These are phyloP conservation scores for Sogatella furcifera DNA, from an alignment of 1,140 invertebrate species.

Conservation along the genomic window DNA sequence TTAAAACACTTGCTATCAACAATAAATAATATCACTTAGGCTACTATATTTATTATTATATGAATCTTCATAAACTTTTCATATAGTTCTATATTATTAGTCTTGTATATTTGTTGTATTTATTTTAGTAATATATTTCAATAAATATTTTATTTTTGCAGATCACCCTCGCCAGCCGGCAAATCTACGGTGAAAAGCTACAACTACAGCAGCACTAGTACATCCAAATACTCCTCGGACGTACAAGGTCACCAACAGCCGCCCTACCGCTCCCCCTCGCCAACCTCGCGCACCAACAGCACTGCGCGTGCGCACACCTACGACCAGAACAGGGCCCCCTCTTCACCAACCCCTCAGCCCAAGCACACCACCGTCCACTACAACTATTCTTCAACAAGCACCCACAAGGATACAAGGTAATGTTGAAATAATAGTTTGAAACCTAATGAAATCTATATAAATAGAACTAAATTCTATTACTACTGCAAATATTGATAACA, in stretches of 20 bases:
- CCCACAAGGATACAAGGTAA: not conserved
- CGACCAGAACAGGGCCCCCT: not conserved
- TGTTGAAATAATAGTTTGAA: too few species aligned
- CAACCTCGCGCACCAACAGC: not conserved
- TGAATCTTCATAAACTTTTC: too few species aligned
- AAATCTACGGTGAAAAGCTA: constrained; percentile 5
- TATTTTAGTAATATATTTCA: too few species aligned
- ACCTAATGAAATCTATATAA: not conserved
- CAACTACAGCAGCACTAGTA: constrained; percentile 13
- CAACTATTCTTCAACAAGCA: constrained; percentile 5
- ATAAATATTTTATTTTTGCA: not conserved
- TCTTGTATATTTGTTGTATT: too few species aligned
- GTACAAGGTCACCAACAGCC: not conserved
- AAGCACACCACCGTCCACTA: constrained; percentile 11
- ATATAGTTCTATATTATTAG: too few species aligned
- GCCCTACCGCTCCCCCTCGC: constrained; percentile 4
- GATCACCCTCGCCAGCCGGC: constrained; percentile 8
- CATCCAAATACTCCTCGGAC: not conserved
- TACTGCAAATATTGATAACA: too few species aligned
- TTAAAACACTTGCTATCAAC: too few species aligned
- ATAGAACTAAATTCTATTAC: too few species aligned
- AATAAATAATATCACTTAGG: too few species aligned
- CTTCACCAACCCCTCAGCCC: not conserved
- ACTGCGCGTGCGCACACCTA: not conserved
- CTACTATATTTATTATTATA: too few species aligned